A percentile compares a stretch with the other conserved stretches of the same genome.
Evolutionary conservation across 2,797 vertebrate genomes (phyloP).

Genomic region (Alauda arvensis): DNA sequence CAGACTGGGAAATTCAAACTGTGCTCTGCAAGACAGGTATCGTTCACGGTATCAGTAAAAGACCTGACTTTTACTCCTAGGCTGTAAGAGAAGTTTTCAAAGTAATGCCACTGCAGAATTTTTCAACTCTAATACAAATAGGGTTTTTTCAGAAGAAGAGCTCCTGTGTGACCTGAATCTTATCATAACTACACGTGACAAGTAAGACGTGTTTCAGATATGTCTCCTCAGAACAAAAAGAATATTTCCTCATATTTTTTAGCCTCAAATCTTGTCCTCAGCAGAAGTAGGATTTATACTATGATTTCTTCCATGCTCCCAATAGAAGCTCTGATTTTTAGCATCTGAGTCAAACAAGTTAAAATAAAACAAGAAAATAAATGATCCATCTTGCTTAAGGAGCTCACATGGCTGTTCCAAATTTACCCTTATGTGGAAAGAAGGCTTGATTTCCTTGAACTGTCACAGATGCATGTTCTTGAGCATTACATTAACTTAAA

Average conservation of each 20-base stretch:
- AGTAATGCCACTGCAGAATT: not conserved
- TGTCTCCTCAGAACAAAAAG: not conserved
- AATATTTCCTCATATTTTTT: not conserved
- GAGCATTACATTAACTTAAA: not conserved
- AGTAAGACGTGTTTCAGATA: not conserved
- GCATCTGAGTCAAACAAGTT: not conserved
- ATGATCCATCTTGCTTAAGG: not conserved
- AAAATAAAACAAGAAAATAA: not conserved
- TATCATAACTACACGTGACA: not conserved
- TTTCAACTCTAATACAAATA: not conserved
- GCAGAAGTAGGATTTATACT: not conserved
- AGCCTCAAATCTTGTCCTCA: not conserved
- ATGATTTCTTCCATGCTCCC: not conserved
- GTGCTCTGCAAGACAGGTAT: not conserved
- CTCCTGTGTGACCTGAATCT: not conserved
- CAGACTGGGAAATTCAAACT: not conserved
- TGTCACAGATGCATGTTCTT: not conserved
- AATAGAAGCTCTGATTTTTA: not conserved
- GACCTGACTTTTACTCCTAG: not conserved
- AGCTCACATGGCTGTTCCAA: not conserved
- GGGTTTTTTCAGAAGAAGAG: not conserved
- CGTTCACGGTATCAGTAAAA: not conserved
- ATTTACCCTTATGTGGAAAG: not conserved
- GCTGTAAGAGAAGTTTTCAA: not conserved
- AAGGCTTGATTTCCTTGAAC: not conserved